Percentiles rank a stretch among this genome's conserved stretches.
Conservation (phyloP, 2,797 vertebrate species). For the Pantherophis alleghaniensis region DNA sequence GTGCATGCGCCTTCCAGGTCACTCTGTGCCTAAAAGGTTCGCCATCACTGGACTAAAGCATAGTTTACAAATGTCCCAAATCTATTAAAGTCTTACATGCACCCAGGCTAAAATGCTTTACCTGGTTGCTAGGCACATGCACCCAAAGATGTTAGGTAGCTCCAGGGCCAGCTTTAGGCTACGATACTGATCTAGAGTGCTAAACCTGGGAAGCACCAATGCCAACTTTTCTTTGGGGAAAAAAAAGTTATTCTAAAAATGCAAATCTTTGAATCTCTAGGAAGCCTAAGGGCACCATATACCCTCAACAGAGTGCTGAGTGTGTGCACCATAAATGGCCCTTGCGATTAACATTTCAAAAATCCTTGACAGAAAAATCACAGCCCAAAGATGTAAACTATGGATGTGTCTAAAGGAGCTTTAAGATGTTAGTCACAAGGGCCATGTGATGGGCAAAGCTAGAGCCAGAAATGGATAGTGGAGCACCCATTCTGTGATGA, state of each 20-base stretch:
- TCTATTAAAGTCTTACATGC: not conserved
- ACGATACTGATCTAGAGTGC: not conserved
- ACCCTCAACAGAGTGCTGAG: not conserved
- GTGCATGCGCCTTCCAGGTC: no score
- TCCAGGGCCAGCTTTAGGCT: not conserved
- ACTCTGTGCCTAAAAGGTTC: no score
- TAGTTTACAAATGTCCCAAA: not conserved
- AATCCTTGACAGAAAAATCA: not conserved
- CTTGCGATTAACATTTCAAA: not conserved
- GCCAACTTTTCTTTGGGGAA: not conserved
- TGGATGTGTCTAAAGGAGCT: not conserved
- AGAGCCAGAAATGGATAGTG: not conserved
- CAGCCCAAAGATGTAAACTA: not conserved
- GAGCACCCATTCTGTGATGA: not conserved
- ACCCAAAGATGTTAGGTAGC: not conserved
- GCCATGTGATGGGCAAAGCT: not conserved
- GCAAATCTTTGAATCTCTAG: not conserved
- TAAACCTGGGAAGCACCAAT: not conserved
- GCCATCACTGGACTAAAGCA: not conserved
- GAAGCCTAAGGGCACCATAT: not conserved
- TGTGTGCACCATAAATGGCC: not conserved
- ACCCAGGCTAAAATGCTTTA: not conserved
- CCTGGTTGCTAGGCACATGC: not conserved
- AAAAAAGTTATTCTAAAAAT: not conserved
- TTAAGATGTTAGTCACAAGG: not conserved